Base-by-base conservation (phyloP, 2,888 invertebrate species). In the Drosophila anomelani region DNA sequence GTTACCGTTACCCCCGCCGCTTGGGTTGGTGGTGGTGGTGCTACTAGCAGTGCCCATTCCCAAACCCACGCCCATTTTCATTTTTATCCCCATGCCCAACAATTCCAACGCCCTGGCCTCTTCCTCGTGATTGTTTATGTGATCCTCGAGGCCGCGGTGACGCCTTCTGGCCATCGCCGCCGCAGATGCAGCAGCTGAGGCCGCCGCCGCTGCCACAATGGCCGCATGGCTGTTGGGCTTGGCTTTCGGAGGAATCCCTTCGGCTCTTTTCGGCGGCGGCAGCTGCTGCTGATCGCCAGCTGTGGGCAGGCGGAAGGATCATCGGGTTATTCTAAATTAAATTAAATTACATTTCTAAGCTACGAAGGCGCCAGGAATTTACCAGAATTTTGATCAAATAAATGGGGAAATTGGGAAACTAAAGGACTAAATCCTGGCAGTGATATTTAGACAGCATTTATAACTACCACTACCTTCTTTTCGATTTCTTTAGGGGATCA, bases 171-270 rank as follows among this genome's bases (percentile, higher is more conserved):
- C 77, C 10, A 39, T 47, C 4, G 63, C 63, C 17, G 47, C 46
- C 7, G 63, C 64, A 6, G 78, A 71, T 44, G 81, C 78, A 43
- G 76, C 79, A 3, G 88, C 80, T 13, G 78, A 71, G 39, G 81
- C 78, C 34, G 76, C 79, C 7, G 88, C 80, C 20, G 87, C 78
- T n/a, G 85, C 85, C 59, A 83, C 57, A 43, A 74, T 83, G 9
- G 64, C 64, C 13, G 59, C 39, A 56, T 67, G 67, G 4, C 71
- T 69, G 38, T 63, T 36, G 13, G 56, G 59, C n/a, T n/a, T 36
- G 12, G 56, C 46, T 17, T 29, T 20, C 23, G 17, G 2, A 6
- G 10, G 1, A 17, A 23, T 15, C 7, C 15, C n/a, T 26, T 26
- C 23, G 9, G n/a, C 12, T 34, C 12, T 20, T 44, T 29, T 44